These are phyloP conservation scores for Leucosticte australis DNA, from an alignment of 2,113 vertebrate genomes.

Conservation along the genomic window DNA sequence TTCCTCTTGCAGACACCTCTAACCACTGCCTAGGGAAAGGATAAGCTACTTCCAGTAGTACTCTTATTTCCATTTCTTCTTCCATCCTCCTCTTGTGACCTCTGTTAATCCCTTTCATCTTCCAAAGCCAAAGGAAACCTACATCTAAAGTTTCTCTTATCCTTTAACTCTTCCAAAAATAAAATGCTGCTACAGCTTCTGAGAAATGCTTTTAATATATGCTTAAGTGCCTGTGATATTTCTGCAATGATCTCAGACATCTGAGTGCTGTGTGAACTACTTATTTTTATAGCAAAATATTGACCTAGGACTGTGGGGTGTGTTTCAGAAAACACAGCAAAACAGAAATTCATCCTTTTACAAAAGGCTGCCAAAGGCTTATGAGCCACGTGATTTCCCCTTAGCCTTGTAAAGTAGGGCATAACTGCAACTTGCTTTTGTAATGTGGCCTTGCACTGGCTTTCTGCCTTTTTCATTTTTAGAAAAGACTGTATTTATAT, in stretches of 20 bases:
- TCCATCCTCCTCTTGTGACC: constrained; percentile 5
- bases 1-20: background rate
- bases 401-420: background rate
- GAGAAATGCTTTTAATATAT: background rate
- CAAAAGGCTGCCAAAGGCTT: background rate
- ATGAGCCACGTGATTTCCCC: background rate
- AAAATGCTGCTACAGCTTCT: background rate
- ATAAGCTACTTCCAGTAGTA: constrained; percentile 2
- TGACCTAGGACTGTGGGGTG: background rate
- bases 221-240: background rate
- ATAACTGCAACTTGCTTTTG: background rate
- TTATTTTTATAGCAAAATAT: constrained; percentile 13
- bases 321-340: background rate
- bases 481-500: background rate
- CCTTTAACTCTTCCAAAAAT: background rate
- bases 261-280: background rate
- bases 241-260: background rate
- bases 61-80: constrained; percentile 1
- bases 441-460: background rate
- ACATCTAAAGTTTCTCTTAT: constrained; percentile 14
- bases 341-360: background rate
- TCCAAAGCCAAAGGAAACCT: constrained; percentile 15
- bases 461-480: background rate
- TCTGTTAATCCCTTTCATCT: constrained; percentile 37
- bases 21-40: constrained; percentile 39